Evolutionary conservation across 2,888 invertebrate species (phyloP).

Genomic region (Diadegma fenestrale): DNA sequence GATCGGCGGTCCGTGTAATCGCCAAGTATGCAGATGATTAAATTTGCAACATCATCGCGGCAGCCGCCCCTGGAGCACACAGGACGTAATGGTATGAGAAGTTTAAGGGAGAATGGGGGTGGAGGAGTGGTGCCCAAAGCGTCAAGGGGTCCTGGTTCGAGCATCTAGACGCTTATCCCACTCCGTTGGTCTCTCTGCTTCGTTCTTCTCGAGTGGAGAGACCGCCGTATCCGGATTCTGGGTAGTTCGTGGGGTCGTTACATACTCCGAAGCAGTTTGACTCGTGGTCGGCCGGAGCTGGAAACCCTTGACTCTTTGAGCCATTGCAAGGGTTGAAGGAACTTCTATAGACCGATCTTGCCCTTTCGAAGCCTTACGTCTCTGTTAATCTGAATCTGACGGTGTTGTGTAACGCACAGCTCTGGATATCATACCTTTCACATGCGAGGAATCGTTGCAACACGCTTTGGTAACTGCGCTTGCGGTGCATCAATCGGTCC

Average conservation of each 20-base stretch:
- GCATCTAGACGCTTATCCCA: conserved; percentile 52
- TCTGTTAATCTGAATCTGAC: conserved; percentile 46
- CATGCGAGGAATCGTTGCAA: conserved; percentile 17
- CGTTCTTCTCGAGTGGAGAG: conserved; percentile 32
- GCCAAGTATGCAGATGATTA: conserved; percentile 85
- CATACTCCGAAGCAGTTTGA: conserved; percentile 77
- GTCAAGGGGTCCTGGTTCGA: conserved; percentile 52
- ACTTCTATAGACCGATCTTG: conserved; percentile 9
- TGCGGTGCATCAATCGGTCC: conserved; percentile 6
- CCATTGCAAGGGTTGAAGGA: conserved; percentile 30
- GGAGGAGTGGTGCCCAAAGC: conserved; percentile 60
- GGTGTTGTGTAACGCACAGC: conserved; percentile 22
- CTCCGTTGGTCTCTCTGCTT: conserved; percentile 47
- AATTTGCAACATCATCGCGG: conserved; percentile 85
- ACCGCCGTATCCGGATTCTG: conserved; percentile 32
- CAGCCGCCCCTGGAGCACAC: conserved; percentile 79
- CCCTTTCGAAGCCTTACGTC: conserved; percentile 57
- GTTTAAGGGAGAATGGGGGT: conserved; percentile 5
- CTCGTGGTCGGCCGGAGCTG: conserved; percentile 79
- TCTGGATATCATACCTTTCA: conserved; percentile 3
- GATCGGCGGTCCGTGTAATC: conserved; percentile 85
- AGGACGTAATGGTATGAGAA: conserved; percentile 70
- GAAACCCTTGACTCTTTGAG: conserved; percentile 41
- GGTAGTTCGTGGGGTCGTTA: conserved; percentile 71
- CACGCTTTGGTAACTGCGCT: conserved; percentile 45